These are phyloP conservation scores for Hipparchia semele DNA, from an alignment of 2,888 invertebrate species.

Conservation along the genomic window DNA sequence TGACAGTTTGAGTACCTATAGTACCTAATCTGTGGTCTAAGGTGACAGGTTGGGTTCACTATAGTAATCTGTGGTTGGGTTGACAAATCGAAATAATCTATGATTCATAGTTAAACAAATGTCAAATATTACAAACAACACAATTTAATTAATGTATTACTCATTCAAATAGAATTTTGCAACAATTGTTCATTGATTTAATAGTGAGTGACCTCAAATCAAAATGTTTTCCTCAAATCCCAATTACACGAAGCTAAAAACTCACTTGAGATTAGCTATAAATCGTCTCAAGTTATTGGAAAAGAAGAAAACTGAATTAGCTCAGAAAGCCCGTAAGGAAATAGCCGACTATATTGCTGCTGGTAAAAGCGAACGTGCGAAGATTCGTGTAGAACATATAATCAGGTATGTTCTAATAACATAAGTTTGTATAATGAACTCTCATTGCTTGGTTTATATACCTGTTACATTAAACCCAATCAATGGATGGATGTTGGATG, in stretches of 20 bases:
- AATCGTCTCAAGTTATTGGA: slow-evolving; percentile 97
- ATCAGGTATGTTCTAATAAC: slow-evolving; percentile 83
- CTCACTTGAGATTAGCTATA: slow-evolving; percentile 95
- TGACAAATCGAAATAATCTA: neutral
- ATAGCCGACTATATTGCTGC: slow-evolving; percentile 97
- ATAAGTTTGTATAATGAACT: neutral
- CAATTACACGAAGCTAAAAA: slow-evolving; percentile 98
- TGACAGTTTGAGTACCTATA: too few species aligned
- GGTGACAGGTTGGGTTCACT: too few species aligned
- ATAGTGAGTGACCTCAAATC: slow-evolving; percentile 15
- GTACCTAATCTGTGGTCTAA: too few species aligned
- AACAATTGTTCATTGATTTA: slow-evolving; percentile 1
- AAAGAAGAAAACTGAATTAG: slow-evolving; percentile 98
- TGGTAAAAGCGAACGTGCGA: slow-evolving; percentile 94
- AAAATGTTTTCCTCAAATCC: slow-evolving; percentile 95
- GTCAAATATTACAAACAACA: slow-evolving; percentile 3
- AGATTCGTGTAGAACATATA: slow-evolving; percentile 99
- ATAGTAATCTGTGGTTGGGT: too few species aligned
- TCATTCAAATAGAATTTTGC: neutral
- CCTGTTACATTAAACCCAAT: too few species aligned
- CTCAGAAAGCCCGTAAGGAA: slow-evolving; percentile 97
- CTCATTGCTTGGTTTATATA: too few species aligned
- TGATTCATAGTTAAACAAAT: slow-evolving; percentile 2
- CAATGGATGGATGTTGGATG: too few species aligned
- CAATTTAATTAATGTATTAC: slow-evolving; percentile 6